Evolutionary conservation across 2,888 invertebrate species (phyloP), one percentile per base, ranked within the genome.

Genomic region (Adelognathus sp.): DNA sequence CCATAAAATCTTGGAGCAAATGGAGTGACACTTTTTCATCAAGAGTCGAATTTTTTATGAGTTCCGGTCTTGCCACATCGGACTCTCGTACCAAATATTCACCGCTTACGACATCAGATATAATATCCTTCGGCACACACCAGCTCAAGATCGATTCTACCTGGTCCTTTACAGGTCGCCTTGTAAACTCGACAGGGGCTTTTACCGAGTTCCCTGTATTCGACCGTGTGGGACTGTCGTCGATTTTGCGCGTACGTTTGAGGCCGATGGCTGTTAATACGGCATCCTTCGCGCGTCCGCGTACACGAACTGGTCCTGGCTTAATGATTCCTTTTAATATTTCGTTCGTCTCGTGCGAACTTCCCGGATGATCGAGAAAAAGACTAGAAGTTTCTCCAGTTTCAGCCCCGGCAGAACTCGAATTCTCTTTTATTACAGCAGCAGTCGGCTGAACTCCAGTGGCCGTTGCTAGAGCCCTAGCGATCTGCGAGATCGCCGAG

Each of bases 231-330:
- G n/a, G n/a, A n/a, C n/a, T n/a, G n/a, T n/a, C n/a, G n/a, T n/a
- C n/a, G n/a, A n/a, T n/a, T n/a, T n/a, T 1, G 41, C 18, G 41
- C 7, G 41, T 16, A 44, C 41, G 27, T 39, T 61, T 61, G 4
- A 61, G 1, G 0, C 29, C 60, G 6, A 61, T 61, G 9, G 24
- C 60, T 5, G 60, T 61, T 41, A 41, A 41, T 27, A 27, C 14
- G 4, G 60, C 60, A 21, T 41, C 41, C 14, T 24, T 39, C 39
- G 39, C 41, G 14, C 16, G 41, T 6, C 61, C 61, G 9, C 29
- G 24, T 24, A 61, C 61, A 44, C 41, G 61, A 61, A 61, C 27
- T 14, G 44, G 27, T 29, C 39, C 61, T 14, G 61, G 61, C 61
- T 44, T 61, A 27, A 44, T 16, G 9, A 61, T 61, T 24, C 44